Evolutionary conservation across 2,888 invertebrate genomes (phyloP).

Genomic region (Junonia oenone): DNA sequence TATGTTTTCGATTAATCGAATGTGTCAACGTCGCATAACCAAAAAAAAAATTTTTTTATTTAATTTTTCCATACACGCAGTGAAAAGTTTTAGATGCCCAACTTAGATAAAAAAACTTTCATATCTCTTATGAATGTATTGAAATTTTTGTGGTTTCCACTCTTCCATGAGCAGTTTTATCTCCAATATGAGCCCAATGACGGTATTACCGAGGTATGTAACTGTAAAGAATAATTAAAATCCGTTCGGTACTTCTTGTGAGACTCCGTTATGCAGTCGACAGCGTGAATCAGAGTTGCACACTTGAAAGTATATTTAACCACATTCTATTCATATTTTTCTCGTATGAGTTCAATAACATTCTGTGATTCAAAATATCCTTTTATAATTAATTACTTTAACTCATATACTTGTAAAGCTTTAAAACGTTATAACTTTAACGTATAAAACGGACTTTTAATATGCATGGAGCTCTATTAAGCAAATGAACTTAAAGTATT

Average conservation of each 20-base stretch:
- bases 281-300: conserved; percentile 4
- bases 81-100: too few relatives aligned
- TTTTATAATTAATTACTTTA: too few relatives aligned
- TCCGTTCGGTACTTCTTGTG: conserved; percentile 15
- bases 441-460: too few relatives aligned
- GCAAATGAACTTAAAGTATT: neutral
- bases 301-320: neutral
- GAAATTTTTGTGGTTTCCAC: neutral
- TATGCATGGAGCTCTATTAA: neutral
- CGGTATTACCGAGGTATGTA: conserved; percentile 3
- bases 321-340: neutral
- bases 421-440: too few relatives aligned
- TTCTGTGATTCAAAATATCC: too few relatives aligned
- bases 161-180: neutral
- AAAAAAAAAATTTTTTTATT: too few relatives aligned
- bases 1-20: too few relatives aligned
- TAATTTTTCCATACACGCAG: too few relatives aligned
- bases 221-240: conserved; percentile 24
- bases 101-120: too few relatives aligned
- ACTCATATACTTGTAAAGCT: too few relatives aligned
- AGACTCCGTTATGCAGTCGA: conserved; percentile 17
- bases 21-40: too few relatives aligned
- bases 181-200: conserved; percentile 5
- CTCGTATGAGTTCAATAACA: neutral
- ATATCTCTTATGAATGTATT: neutral